Percentiles rank a stretch among this genome's conserved stretches.
These are phyloP conservation scores for Tetranychus urticae DNA, from an alignment of 1,140 invertebrate genomes.

Conservation along the genomic window DNA sequence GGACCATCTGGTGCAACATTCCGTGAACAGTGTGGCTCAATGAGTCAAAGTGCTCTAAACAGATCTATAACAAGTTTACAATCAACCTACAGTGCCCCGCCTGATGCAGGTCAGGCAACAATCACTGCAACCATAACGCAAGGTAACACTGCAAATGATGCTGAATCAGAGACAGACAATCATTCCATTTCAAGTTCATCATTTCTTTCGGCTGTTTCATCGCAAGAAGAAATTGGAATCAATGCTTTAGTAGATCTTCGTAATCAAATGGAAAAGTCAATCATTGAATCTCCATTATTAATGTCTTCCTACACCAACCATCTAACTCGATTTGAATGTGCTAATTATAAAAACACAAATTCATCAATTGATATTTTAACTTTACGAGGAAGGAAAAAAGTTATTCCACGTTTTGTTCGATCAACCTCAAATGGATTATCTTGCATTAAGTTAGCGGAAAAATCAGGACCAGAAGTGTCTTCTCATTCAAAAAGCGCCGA, in stretches of 20 bases:
- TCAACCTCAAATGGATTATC: not conserved
- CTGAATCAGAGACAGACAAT: not conserved
- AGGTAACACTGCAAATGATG: no score
- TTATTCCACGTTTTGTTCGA: not conserved
- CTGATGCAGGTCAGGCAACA: not conserved
- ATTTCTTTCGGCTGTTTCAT: constrained; percentile 71
- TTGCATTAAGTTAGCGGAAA: not conserved
- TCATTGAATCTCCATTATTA: constrained; percentile 60
- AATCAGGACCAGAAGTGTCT: not conserved
- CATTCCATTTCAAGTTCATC: constrained; percentile 28
- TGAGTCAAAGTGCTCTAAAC: not conserved
- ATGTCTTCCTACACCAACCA: constrained; percentile 86
- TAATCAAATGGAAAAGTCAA: constrained; percentile 81
- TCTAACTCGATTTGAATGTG: constrained; percentile 41
- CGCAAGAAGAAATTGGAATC: constrained; percentile 21
- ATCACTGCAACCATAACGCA: not conserved
- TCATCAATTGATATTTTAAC: not conserved
- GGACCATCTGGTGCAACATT: not conserved
- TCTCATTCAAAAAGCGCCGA: not conserved
- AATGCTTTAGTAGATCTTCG: constrained; percentile 65
- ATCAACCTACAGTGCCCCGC: not conserved
- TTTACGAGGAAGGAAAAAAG: not conserved
- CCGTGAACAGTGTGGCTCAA: not conserved
- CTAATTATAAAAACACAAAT: constrained; percentile 18
- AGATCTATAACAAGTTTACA: not conserved